Percentiles rank a stretch among this genome's conserved stretches.
Evolutionary conservation across 2,113 vertebrate genomes (phyloP).

Genomic region (Etheostoma cragini): DNA sequence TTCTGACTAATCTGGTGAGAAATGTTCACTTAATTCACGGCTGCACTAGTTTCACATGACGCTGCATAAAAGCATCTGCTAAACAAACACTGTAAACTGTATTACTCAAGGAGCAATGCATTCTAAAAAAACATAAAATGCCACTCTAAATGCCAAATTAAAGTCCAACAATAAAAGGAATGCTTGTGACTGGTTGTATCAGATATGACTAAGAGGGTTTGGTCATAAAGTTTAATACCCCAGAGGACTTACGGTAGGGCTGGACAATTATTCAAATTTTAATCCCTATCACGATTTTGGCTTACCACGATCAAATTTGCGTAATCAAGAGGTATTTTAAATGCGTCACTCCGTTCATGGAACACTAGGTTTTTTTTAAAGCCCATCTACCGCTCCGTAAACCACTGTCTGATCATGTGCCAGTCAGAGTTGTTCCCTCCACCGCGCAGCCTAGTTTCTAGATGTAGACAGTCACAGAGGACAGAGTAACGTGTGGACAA

Average conservation of each 20-base stretch:
- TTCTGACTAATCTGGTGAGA: background rate
- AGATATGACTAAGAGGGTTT: slow-evolving; percentile 58
- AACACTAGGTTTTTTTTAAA: too few species aligned
- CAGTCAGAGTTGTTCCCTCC: too few species aligned
- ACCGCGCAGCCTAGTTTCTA: too few species aligned
- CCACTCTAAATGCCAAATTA: background rate
- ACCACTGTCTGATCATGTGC: too few species aligned
- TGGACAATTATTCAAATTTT: too few species aligned
- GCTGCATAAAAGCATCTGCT: background rate
- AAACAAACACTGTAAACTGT: slow-evolving; percentile 1
- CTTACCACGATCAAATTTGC: too few species aligned
- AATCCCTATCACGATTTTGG: too few species aligned
- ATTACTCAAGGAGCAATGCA: background rate
- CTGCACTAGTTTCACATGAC: background rate
- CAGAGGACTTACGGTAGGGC: background rate
- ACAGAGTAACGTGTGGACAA: too few species aligned
- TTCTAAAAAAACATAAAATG: background rate
- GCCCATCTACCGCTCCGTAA: too few species aligned
- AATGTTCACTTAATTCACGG: background rate
- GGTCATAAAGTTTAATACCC: slow-evolving; percentile 34
- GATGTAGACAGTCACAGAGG: too few species aligned
- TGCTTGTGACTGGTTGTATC: background rate
- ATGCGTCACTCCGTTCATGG: too few species aligned
- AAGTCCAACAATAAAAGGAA: background rate
- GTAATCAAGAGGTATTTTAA: too few species aligned